phyloP scores from a whole-genome alignment of 2,797 vertebrate species.

The Chrysocyon brachyurus region DNA sequence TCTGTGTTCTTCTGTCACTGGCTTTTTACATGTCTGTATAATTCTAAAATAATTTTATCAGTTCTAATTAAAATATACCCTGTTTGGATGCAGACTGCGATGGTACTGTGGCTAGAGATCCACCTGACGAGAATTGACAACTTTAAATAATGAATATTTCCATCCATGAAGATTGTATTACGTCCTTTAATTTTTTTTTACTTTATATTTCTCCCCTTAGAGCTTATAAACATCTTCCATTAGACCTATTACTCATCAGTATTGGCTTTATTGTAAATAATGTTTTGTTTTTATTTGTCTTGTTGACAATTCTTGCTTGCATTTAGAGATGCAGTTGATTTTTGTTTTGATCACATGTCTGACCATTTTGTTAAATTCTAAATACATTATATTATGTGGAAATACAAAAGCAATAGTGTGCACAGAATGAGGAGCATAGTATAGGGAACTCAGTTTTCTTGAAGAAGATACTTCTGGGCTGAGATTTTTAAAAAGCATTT shows the following conservation, averaged over 20 bases:
- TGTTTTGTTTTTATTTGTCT: neutral
- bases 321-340: neutral
- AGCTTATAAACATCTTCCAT: neutral
- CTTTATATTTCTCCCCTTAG: neutral
- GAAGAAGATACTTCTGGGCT: neutral
- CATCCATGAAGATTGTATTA: neutral
- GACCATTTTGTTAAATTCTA: neutral
- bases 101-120: neutral
- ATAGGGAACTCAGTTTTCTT: neutral
- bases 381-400: neutral
- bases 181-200: neutral
- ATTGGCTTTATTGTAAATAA: neutral
- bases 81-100: neutral
- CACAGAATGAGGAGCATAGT: neutral
- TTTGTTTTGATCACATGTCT: neutral
- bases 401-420: neutral
- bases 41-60: neutral
- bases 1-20: neutral
- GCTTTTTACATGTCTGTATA: neutral
- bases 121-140: neutral
- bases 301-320: neutral
- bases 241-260: neutral
- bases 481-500: neutral
- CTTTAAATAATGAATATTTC: neutral
- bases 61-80: neutral